Evolutionary conservation across 2,113 vertebrate species (phyloP), one percentile per base, ranked within the genome.

Genomic region (Rallus limicola): DNA sequence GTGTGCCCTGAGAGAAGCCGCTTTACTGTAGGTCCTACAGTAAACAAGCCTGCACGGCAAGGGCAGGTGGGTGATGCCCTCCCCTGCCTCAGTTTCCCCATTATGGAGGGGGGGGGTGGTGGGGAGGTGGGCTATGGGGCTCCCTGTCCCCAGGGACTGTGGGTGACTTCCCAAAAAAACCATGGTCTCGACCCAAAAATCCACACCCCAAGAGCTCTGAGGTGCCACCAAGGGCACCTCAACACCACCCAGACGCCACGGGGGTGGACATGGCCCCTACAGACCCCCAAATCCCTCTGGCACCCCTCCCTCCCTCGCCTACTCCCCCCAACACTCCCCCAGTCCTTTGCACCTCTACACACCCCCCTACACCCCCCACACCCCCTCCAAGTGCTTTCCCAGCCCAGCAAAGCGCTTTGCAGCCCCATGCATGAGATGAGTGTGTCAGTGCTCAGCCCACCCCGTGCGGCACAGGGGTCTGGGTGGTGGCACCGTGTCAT

Each of bases 381-480:
- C 10, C 5, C 14, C 17, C 25, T 21, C 60, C 29, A 4, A 14
- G 72, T 19, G 3, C 52, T 29, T 11, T 11, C 10, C 15, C 52
- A 50, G 50, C 68, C 13, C 60, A 21, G 63, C 44, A 12, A 5
- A 33, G 84, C 16, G 1, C 5, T 85, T 46, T 10, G 42, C 17
- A 19, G 40, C 67, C 8, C 44, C 46, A 14, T 1, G n/a, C 1
- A 5, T 82, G 83, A 3, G 33, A 69, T 5, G 93, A 93, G 34
- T 0, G 70, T 2, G 46, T 4, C 70, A 2, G 87, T 10, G 75
- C 90, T 78, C 88, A 79, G 70, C 69, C 21, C 15, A 2, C 1
- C 1, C 11, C 4, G 12, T 5, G 5, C 7, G 1, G 55, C 9
- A 4, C 8, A 9, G 59, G 19, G 3, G 2, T 2, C 23, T 1